A percentile compares a stretch with the other conserved stretches of the same genome.
Evolutionary conservation across 2,113 vertebrate species (phyloP).

Genomic region (Cyanoderma ruficeps): DNA sequence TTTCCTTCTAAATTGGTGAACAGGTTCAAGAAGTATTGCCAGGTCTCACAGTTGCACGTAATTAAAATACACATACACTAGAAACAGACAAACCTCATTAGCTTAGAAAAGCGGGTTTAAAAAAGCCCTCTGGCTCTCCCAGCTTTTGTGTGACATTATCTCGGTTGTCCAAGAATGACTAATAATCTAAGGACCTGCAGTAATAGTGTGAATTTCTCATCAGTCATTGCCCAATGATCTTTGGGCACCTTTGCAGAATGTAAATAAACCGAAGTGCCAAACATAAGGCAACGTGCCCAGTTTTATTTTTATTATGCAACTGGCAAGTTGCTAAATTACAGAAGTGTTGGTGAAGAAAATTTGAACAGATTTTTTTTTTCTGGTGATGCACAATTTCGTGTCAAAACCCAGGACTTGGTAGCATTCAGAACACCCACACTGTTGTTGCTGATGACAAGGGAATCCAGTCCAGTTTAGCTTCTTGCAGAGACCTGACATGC

Average conservation of each 20-base stretch:
- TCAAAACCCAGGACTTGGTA: constrained; percentile 2
- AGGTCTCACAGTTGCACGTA: neutral
- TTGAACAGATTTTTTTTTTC: neutral
- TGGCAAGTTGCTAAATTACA: constrained; percentile 3
- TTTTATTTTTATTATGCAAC: constrained; percentile 49
- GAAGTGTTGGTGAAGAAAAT: constrained; percentile 17
- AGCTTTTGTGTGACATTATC: constrained; percentile 20
- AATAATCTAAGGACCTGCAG: constrained; percentile 23
- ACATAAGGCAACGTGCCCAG: neutral
- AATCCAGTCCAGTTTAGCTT: neutral
- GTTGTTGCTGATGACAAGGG: neutral
- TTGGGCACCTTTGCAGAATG: constrained; percentile 7
- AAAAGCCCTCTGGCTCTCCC: neutral
- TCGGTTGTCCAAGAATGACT: constrained; percentile 42
- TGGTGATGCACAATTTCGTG: neutral
- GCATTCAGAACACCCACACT: neutral
- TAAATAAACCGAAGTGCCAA: constrained; percentile 36
- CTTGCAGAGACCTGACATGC: neutral
- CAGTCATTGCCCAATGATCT: neutral
- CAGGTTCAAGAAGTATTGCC: neutral
- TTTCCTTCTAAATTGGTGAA: neutral
- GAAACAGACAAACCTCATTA: constrained; percentile 13
- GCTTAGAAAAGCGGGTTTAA: neutral
- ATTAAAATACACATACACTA: neutral
- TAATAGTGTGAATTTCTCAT: constrained; percentile 46